Percentiles rank a stretch among this genome's conserved stretches.
These are phyloP conservation scores for Squalus acanthias DNA, from an alignment of 2,797 vertebrate species.

Conservation along the genomic window DNA sequence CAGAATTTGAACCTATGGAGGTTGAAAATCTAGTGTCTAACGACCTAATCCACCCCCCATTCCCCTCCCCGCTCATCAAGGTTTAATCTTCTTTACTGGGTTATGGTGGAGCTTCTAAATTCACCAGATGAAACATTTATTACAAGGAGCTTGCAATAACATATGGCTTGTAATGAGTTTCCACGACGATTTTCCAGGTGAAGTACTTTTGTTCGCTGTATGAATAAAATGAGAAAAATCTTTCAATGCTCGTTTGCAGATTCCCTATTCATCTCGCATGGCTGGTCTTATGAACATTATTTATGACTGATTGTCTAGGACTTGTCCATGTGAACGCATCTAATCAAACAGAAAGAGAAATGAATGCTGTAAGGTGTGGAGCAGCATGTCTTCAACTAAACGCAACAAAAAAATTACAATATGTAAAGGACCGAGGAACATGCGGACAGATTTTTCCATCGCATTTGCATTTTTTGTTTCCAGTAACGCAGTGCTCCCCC, in stretches of 20 bases:
- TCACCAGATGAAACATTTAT: not conserved
- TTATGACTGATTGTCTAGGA: not conserved
- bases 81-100: not conserved
- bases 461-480: not conserved
- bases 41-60: not conserved
- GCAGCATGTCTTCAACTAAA: not conserved
- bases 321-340: not conserved
- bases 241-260: not conserved
- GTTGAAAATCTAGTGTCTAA: not conserved
- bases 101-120: not conserved
- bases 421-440: not conserved
- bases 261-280: not conserved
- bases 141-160: not conserved
- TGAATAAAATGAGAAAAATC: not conserved
- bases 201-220: not conserved
- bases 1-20: not conserved
- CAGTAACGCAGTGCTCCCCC: no score
- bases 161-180: not conserved
- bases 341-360: conserved; percentile 7
- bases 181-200: not conserved
- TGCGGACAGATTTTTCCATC: not conserved
- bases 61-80: not conserved
- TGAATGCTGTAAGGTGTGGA: not conserved
- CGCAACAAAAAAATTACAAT: not conserved
- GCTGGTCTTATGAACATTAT: not conserved